Evolutionary conservation across 2,113 vertebrate species (phyloP).

Genomic region (Athene noctua): DNA sequence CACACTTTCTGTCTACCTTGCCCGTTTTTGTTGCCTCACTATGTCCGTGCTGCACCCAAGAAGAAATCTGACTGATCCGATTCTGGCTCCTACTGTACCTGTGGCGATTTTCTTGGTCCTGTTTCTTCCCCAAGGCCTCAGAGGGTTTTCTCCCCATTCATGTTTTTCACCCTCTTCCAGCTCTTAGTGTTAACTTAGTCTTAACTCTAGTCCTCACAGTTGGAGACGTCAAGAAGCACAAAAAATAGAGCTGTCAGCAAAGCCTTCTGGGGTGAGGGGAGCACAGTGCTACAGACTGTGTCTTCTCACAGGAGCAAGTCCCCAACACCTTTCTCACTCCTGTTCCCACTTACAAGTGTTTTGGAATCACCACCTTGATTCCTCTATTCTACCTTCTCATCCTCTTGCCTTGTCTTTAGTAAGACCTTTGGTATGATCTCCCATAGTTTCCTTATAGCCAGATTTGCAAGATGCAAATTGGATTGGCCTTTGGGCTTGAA

Average conservation of each 20-base stretch:
- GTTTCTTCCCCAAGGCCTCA: not conserved
- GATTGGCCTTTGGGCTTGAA: not conserved
- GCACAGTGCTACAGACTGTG: not conserved
- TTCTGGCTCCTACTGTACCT: not conserved
- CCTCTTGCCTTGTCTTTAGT: not conserved
- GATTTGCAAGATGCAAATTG: not conserved
- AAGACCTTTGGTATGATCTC: not conserved
- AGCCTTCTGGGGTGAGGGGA: not conserved
- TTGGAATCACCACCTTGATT: not conserved
- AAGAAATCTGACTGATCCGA: fast-evolving
- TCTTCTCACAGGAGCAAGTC: not conserved
- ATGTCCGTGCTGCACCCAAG: not conserved
- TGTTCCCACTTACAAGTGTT: fast-evolving
- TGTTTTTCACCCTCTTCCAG: not conserved
- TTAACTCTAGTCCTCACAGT: not conserved
- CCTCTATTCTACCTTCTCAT: not conserved
- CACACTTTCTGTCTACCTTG: fast-evolving
- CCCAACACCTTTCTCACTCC: not conserved
- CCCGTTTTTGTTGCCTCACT: fast-evolving
- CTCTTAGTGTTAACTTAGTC: not conserved
- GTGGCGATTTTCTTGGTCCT: not conserved
- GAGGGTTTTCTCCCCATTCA: not conserved
- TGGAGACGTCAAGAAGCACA: not conserved
- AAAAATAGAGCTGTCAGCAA: not conserved
- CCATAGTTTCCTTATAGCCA: not conserved